These are phyloP conservation scores for Pocillopora verrucosa DNA, from an alignment of 64 coral and sea anemone species.

Conservation along the genomic window DNA sequence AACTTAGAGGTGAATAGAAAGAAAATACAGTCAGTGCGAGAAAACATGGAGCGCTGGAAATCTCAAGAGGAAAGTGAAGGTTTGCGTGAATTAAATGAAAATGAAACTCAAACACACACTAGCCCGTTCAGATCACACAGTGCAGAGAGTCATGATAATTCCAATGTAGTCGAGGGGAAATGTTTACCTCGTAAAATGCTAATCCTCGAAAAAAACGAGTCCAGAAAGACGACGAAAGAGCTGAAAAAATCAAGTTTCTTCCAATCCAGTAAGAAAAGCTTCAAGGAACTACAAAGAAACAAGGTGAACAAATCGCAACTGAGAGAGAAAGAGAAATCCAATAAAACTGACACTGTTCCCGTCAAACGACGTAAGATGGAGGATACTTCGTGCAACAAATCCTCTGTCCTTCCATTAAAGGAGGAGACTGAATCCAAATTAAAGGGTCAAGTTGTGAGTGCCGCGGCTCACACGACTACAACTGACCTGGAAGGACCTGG, in stretches of 20 bases:
- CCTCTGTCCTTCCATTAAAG: not conserved
- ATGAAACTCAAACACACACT: not conserved
- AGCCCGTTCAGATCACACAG: not conserved
- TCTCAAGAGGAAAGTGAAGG: constrained; percentile 14
- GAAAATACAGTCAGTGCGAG: constrained; percentile 63
- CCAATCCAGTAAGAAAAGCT: constrained; percentile 27
- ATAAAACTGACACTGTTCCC: constrained; percentile 5
- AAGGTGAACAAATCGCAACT: constrained; percentile 7
- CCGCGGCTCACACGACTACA: constrained; percentile 33
- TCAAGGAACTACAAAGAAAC: constrained; percentile 24
- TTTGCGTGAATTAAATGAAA: not conserved
- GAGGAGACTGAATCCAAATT: not conserved
- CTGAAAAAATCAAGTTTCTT: constrained; percentile 63
- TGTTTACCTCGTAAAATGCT: not conserved
- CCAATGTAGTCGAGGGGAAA: not conserved
- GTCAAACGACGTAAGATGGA: constrained; percentile 14
- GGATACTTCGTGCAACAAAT: not conserved
- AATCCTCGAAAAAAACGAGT: not conserved
- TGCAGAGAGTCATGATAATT: not conserved
- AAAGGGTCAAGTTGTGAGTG: not conserved
- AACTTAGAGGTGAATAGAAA: constrained; percentile 65
- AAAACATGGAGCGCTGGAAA: constrained; percentile 80
- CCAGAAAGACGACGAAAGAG: constrained; percentile 62
- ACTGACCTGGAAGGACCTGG: constrained; percentile 12
- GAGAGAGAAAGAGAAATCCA: constrained; percentile 3